Evolutionary conservation across 2,888 invertebrate genomes (phyloP), one percentile per base, ranked within the genome.

Genomic region (Acrobasis repandana): DNA sequence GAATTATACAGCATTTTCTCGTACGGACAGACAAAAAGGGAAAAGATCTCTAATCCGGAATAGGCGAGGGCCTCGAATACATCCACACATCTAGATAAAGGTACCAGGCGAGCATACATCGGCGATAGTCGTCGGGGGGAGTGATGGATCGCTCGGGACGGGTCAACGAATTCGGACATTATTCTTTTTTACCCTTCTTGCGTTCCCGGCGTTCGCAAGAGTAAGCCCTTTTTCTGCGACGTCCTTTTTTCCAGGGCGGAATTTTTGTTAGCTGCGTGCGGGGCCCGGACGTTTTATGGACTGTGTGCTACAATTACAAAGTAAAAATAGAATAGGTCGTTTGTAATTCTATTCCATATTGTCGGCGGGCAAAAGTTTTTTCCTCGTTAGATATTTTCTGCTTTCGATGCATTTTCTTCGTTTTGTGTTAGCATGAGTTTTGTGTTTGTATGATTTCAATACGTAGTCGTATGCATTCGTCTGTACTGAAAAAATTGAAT

Each of bases 111-210:
- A 81, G 85, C 80, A 82, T 76, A 82, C 83, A 85, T 80, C 83
- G 86, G 77, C 86, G 88, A 88, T 86, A 85, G 87, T 83, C 82
- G 83, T 76, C 80, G 83, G 83, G 86, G 86, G 86, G 88, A 88
- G 92, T 92, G 93, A 93, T 93, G 92, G 93, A 93, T 93, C 85
- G 90, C 88, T 82, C 83, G 88, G 89, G 90, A 92, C 92, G 93
- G 93, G 93, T 93, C 93, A 93, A 92, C 93, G 92, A 90, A 92
- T 93, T 93, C 92, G 92, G 88, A 91, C 92, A 93, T 93, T 92
- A 92, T 92, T 93, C 93, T 93, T 93, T 92, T 92, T 92, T 91
- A 92, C 91, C 92, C 92, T 92, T 93, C 92, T 92, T 90, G 87
- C 87, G 86, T 83, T 82, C 82, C 79, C 80, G 73, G 71, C 82